Percentiles rank a stretch among this genome's conserved stretches.
Conservation (phyloP, 1,140 invertebrate species). For the Euwallacea fornicatus region DNA sequence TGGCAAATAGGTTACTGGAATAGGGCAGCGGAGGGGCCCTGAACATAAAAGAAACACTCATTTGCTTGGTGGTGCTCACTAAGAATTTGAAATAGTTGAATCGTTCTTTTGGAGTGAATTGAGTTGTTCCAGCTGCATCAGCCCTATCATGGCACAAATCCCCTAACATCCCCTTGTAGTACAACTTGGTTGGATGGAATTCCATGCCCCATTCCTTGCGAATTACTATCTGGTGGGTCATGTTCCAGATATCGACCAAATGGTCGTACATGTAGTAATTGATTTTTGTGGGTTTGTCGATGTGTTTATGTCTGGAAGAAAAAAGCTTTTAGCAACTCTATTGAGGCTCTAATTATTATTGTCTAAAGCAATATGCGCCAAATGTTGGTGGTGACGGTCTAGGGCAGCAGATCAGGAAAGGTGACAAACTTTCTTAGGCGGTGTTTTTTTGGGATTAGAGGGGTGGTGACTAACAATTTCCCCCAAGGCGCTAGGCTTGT, state of each 20-base stretch:
- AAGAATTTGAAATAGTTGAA: slow-evolving; percentile 34
- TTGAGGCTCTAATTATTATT: background rate
- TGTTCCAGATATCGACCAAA: slow-evolving; percentile 53
- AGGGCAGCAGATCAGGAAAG: too few species aligned
- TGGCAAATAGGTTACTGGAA: slow-evolving; percentile 63
- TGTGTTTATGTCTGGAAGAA: slow-evolving; percentile 54
- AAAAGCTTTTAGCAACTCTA: slow-evolving; percentile 2
- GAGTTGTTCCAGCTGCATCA: slow-evolving; percentile 31
- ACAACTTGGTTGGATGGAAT: slow-evolving; percentile 14
- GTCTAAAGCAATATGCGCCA: background rate
- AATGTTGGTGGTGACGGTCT: too few species aligned
- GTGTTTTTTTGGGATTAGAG: too few species aligned
- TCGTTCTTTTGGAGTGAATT: slow-evolving; percentile 18
- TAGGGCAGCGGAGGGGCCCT: slow-evolving; percentile 64
- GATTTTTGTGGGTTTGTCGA: slow-evolving; percentile 62
- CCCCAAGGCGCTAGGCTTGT: too few species aligned
- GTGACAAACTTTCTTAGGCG: too few species aligned
- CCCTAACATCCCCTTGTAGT: slow-evolving; percentile 32
- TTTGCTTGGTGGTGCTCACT: slow-evolving; percentile 3
- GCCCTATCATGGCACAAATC: slow-evolving; percentile 23
- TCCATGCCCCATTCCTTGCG: slow-evolving; percentile 24
- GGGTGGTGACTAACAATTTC: too few species aligned
- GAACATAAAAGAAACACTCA: slow-evolving; percentile 60
- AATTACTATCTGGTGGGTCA: slow-evolving; percentile 19
- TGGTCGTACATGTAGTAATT: slow-evolving; percentile 59